Base-by-base conservation (phyloP, 2,888 invertebrate genomes). In the Lysandra coridon region DNA sequence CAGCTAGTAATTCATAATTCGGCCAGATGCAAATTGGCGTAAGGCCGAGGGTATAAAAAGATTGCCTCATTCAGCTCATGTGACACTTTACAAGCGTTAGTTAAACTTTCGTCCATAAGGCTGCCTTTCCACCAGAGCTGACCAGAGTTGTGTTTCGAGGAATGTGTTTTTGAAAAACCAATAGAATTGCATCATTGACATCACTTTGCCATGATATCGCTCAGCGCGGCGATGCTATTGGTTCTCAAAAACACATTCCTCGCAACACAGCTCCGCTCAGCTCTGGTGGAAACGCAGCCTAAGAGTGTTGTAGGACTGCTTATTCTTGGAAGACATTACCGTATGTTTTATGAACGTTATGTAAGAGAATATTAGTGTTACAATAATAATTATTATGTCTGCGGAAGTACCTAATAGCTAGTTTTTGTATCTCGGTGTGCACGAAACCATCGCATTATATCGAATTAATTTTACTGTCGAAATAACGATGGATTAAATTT, bases 331-430 rank as follows among this genome's bases (percentile, higher is more conserved):
- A 57, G 57, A 57, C 4, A 17, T 57, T 57, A 57, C 57, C 17
- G 57, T 17, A 57, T 57, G 57, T 57, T 57, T 57, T 17, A 53
- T 57, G 10, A 57, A 57, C 17, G 4, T 57, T 57, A 57, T 17
- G 57, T 57, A 57, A 57, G 14, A 57, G 57, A 57, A 57, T 17
- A 12, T 69, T 69, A 69, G 69, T 76, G 57, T 76, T 76, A 33
- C 76, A 76, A 4, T 76, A 76, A 30, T 4, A 40, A 49, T 76
- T 57, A 49, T 74, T 75, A 64, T 64, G 10, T 76, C 53, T 53
- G 37, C 76, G 76, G 57, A 57, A 76, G 57, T 4, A 33, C 30
- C 57, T 76, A 76, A 76, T 76, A 33, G 17, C 33, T 17, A 30
- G 76, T 76, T 53, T 53, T 57, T 69, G 33, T 14, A 14, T 69